A percentile compares a stretch with the other conserved stretches of the same genome.
Evolutionary conservation across 2,888 invertebrate species (phyloP).

Genomic region (Cephonodes hylas): DNA sequence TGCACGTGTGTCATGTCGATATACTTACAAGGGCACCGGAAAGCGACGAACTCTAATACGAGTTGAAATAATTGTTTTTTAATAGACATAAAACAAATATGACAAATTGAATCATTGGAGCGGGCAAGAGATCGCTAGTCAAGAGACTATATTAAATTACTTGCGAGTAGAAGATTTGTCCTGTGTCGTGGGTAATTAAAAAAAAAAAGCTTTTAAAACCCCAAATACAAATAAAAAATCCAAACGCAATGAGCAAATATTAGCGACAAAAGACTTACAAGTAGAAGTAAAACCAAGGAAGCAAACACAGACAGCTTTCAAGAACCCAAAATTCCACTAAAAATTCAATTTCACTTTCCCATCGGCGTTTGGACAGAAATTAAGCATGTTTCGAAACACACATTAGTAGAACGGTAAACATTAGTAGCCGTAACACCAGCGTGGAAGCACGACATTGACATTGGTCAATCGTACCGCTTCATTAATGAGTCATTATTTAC

Average conservation of each 20-base stretch:
- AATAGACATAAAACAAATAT: neutral
- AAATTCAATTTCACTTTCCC: neutral
- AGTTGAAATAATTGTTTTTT: neutral
- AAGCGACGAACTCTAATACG: neutral
- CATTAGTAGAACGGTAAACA: constrained; percentile 29
- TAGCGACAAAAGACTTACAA: no score
- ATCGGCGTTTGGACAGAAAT: constrained; percentile 26
- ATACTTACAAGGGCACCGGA: neutral
- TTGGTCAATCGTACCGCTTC: constrained; percentile 38
- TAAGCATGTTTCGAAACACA: constrained; percentile 24
- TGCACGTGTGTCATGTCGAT: neutral
- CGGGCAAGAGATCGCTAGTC: no score
- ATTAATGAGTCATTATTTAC: constrained; percentile 46
- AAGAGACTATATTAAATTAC: no score
- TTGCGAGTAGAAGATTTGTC: no score
- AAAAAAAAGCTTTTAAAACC: no score
- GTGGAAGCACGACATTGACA: constrained; percentile 52
- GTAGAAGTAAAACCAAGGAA: no score
- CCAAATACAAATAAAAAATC: no score
- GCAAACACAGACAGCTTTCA: no score
- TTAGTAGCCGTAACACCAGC: constrained; percentile 26
- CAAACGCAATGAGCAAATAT: no score
- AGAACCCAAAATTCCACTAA: neutral
- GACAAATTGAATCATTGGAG: no score
- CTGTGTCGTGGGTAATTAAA: no score